Conservation (phyloP, 2,888 invertebrate genomes). For the Limnephilus auricula region DNA sequence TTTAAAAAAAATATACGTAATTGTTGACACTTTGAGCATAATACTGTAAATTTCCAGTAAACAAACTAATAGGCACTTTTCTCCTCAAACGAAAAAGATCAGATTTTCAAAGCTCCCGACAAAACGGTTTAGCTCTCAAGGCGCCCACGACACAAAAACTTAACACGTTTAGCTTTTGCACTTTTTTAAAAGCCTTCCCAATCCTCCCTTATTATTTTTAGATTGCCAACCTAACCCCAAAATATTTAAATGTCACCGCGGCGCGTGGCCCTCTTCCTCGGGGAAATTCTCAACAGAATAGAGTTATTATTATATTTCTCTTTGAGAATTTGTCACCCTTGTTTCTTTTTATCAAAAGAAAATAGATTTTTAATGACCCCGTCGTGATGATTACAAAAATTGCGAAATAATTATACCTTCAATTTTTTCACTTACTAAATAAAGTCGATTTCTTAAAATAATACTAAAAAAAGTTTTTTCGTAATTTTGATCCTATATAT, state of each 20-base stretch:
- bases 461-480: too few relatives aligned
- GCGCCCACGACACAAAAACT: not conserved
- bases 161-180: not conserved
- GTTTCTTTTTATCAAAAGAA: constrained; percentile 51
- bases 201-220: constrained; percentile 50
- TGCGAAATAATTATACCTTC: not conserved
- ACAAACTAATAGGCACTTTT: not conserved
- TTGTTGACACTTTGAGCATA: not conserved
- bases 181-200: constrained; percentile 18
- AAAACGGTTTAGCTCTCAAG: not conserved
- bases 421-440: not conserved
- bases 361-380: constrained; percentile 43
- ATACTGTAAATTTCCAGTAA: not conserved
- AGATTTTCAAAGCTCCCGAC: not conserved
- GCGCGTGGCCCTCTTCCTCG: constrained; percentile 55
- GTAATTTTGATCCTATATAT: too few relatives aligned
- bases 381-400: not conserved
- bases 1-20: too few relatives aligned
- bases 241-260: constrained; percentile 59
- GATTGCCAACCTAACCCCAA: constrained; percentile 59
- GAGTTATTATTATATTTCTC: constrained; percentile 60
- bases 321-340: constrained; percentile 61
- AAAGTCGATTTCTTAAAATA: too few relatives aligned
- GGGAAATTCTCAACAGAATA: constrained; percentile 57
- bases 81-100: not conserved